Evolutionary conservation across 2,797 vertebrate genomes (phyloP), one percentile per base, ranked within the genome.

Genomic region (Xenopus petersii): DNA sequence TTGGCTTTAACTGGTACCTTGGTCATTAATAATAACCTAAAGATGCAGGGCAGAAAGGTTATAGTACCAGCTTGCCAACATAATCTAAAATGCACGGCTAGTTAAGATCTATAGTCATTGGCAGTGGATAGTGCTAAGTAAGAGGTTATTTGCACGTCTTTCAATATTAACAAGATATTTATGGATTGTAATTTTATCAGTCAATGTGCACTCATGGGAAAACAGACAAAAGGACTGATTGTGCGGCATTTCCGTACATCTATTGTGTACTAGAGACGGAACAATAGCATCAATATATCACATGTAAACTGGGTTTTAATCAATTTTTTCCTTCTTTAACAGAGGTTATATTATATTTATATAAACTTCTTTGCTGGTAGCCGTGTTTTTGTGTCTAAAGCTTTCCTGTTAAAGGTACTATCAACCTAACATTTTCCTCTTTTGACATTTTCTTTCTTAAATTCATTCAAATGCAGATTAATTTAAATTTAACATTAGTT

Each of bases 1-100:
- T 98, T 96, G 94, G 95, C 95, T 98, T 95, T 96, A 94, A 92
- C 94, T 92, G 94, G 94, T 94, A 94, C 95, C 94, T 94, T 92
- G 92, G 94, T 93, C 92, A 98, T 99, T 98, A 97, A 98, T 98
- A 98, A 98, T 91, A 93, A 91, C 92, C 89, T 86, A 87, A 91
- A 92, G 92, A 92, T 90, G 91, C 93, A 92, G 94, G 94, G 92
- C 94, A 91, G 85, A 88, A 91, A 93, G 95, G 95, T 97, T 94
- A 90, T 85, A 76, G 74, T 87, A 84, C 91, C 89, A 21, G 83
- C 82, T 86, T 86, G 88, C 91, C 89, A 89, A 71, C 81, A 85
- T 86, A 88, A 86, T 86, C 87, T 86, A 85, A 86, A 87, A 88
- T 81, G 85, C 82, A 82, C 82, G 84, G 85, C 84, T 79, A 82